Evolutionary conservation across 2,113 vertebrate species (phyloP).

Genomic region (Nipponia nippon): DNA sequence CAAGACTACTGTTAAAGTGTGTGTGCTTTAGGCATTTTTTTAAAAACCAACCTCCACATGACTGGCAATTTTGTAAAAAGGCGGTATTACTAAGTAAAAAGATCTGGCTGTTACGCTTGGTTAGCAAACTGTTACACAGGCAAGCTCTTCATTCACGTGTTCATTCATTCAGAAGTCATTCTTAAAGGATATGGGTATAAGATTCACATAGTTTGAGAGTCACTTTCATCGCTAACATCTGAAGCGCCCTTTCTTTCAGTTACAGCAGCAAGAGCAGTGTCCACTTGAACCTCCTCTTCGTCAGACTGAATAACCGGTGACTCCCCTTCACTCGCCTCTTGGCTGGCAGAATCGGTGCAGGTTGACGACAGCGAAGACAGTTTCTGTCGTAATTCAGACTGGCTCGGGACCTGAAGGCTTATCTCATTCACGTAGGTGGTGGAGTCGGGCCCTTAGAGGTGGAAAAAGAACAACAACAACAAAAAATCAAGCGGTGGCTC

Average conservation of each 20-base stretch:
- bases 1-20: slow-evolving; percentile 60
- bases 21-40: slow-evolving; percentile 34
- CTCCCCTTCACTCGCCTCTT: slow-evolving; percentile 78
- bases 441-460: slow-evolving; percentile 75
- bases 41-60: slow-evolving; percentile 22
- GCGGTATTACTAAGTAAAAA: slow-evolving; percentile 40
- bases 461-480: background rate
- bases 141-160: slow-evolving; percentile 51
- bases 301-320: slow-evolving; percentile 79
- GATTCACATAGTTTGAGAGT: slow-evolving; percentile 70
- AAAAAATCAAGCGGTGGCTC: background rate
- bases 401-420: slow-evolving; percentile 85
- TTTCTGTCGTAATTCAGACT: slow-evolving; percentile 76
- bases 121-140: slow-evolving; percentile 40
- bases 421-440: slow-evolving; percentile 77
- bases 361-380: slow-evolving; percentile 79
- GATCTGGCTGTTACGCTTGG: slow-evolving; percentile 27
- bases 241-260: slow-evolving; percentile 62
- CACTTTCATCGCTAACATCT: slow-evolving; percentile 88
- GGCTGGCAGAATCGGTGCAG: slow-evolving; percentile 79
- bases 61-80: slow-evolving; percentile 51
- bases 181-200: background rate
- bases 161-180: slow-evolving; percentile 57
- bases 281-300: slow-evolving; percentile 84
- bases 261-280: slow-evolving; percentile 77